Conservation (phyloP, 2,888 invertebrate species). For the Drosophila meridionalis region DNA sequence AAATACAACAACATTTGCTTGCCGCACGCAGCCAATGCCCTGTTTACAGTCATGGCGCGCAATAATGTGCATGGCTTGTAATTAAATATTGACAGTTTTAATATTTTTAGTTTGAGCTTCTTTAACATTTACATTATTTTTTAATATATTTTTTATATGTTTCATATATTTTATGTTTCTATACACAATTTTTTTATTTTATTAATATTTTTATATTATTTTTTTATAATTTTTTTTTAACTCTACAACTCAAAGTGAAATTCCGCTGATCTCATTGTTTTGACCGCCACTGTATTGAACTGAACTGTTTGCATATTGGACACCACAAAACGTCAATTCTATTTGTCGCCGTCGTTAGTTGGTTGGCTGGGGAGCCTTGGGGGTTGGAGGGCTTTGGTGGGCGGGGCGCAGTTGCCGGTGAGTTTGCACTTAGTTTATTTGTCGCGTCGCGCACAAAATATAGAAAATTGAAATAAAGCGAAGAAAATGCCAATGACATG, state of each 20-base stretch:
- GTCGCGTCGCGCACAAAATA: constrained; percentile 31
- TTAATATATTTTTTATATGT: neutral
- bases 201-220: neutral
- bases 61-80: constrained; percentile 7
- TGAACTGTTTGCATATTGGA: constrained; percentile 62
- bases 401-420: constrained; percentile 30
- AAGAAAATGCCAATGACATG: constrained; percentile 76
- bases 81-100: neutral
- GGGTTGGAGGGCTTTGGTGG: neutral
- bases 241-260: neutral
- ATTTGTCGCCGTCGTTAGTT: constrained; percentile 57
- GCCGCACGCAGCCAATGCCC: constrained; percentile 64
- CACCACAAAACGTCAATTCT: constrained; percentile 73
- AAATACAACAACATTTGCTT: constrained; percentile 48
- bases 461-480: constrained; percentile 76
- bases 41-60: constrained; percentile 30
- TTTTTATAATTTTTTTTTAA: neutral
- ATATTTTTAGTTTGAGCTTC: too few species aligned
- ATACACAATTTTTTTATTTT: neutral
- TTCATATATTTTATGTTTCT: neutral
- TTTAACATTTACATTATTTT: neutral
- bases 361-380: neutral
- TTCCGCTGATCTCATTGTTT: neutral
- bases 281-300: constrained; percentile 44
- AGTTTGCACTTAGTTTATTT: constrained; percentile 79